A percentile compares a stretch with the other conserved stretches of the same genome.
Evolutionary conservation across 2,888 invertebrate genomes (phyloP).

Genomic region (Microdon myrmicae): DNA sequence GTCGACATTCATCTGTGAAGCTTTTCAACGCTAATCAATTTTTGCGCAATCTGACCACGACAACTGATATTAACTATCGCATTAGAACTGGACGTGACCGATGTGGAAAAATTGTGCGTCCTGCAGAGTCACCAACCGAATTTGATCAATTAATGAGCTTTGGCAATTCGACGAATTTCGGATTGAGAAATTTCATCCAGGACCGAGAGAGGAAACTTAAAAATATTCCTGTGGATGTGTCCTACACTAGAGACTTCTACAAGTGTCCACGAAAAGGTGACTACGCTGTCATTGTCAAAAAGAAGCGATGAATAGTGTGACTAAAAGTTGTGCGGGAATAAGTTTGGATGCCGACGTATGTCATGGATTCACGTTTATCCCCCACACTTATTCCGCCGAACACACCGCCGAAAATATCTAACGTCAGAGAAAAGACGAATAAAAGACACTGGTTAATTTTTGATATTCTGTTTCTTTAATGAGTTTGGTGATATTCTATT

Average conservation of each 20-base stretch:
- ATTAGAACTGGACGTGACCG: slow-evolving; percentile 20
- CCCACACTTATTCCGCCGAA: too few species aligned
- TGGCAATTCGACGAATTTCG: slow-evolving; percentile 53
- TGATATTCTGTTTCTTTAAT: too few species aligned
- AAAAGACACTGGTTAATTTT: too few species aligned
- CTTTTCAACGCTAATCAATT: slow-evolving; percentile 52
- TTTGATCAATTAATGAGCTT: slow-evolving; percentile 48
- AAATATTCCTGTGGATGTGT: slow-evolving; percentile 34
- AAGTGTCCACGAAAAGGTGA: slow-evolving; percentile 23
- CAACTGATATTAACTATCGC: slow-evolving; percentile 52
- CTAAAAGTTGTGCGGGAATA: too few species aligned
- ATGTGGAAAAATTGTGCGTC: neutral
- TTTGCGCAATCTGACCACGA: slow-evolving; percentile 48
- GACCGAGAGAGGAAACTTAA: slow-evolving; percentile 13
- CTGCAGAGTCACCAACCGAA: neutral
- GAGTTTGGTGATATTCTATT: too few species aligned
- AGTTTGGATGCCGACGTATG: too few species aligned
- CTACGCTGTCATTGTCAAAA: slow-evolving; percentile 15
- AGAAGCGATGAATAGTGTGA: too few species aligned
- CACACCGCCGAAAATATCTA: too few species aligned
- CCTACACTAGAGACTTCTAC: slow-evolving; percentile 22
- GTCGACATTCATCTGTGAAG: slow-evolving; percentile 36
- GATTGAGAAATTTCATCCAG: slow-evolving; percentile 28
- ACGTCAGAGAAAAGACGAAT: too few species aligned
- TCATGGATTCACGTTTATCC: too few species aligned